phyloP scores from a whole-genome alignment of 2,888 invertebrate species.

The Acheta domesticus region DNA sequence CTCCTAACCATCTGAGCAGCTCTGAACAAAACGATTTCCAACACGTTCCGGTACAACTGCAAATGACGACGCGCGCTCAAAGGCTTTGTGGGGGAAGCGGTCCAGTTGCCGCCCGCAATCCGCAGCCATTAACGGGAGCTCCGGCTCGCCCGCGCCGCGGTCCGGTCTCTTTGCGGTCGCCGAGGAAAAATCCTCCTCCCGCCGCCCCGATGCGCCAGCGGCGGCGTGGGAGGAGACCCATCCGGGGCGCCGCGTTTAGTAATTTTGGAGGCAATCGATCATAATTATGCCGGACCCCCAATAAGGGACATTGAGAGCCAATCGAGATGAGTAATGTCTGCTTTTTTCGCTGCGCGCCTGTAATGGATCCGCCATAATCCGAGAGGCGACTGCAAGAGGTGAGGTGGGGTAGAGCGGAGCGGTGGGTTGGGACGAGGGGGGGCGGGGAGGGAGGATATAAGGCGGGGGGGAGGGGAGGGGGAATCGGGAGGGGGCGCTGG shows the following conservation, averaged over 20 bases:
- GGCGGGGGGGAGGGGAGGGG: too few relatives aligned
- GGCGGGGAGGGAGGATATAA: neutral
- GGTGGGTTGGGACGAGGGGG: neutral
- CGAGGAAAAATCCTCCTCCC: neutral
- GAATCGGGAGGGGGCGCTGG: too few relatives aligned
- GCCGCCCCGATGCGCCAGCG: neutral
- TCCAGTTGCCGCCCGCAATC: too few relatives aligned
- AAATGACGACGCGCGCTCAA: too few relatives aligned
- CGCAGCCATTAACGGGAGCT: too few relatives aligned
- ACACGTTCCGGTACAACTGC: too few relatives aligned
- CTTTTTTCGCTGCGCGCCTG: neutral
- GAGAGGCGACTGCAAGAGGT: neutral
- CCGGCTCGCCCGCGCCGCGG: too few relatives aligned
- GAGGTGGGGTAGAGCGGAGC: too few relatives aligned
- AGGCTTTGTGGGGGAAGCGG: too few relatives aligned
- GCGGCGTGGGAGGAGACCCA: neutral
- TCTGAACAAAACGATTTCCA: too few relatives aligned
- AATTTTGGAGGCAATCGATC: neutral
- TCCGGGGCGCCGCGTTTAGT: neutral
- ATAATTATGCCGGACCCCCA: constrained; percentile 3
- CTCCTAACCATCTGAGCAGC: too few relatives aligned
- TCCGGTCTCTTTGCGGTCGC: neutral
- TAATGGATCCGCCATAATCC: neutral
- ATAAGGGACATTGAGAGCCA: constrained; percentile 8
- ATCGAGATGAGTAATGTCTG: constrained; percentile 9